Base-by-base conservation (phyloP, 2,797 vertebrate genomes). In the Cetoscarus ocellatus region DNA sequence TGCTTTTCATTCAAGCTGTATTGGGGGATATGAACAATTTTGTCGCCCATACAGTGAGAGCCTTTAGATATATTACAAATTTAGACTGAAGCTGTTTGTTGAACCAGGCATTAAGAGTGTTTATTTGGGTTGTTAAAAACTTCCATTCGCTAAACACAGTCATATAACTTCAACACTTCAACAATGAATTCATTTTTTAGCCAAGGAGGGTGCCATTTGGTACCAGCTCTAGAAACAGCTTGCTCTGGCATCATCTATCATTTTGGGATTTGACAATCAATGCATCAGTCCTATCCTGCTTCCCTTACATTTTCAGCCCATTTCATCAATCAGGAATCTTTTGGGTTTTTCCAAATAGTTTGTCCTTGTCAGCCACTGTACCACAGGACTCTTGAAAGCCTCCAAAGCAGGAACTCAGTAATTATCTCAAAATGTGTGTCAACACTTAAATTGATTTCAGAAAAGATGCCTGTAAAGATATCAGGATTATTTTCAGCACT, bases 371-470 rank as follows among this genome's bases (percentile, higher is more conserved):
- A 6, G 10, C 11, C 18, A 34, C 3, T 6, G 11, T 27, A 27
- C 19, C 11, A 59, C 54, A 60, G 7, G 11, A 56, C 27, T 53
- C 42, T 6, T 4, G 47, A 7, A 63, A 11, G 48, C 49, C 63
- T 63, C 14, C 49, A 15, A 58, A 81, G 52, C 9, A 61, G 34
- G 34, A 56, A 15, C 42, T 67, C 53, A 50, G 36, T 17, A 66
- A 70, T 47, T n/a, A 64, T 44, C 42, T 48, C 60, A 19, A 53
- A 60, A 48, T 38, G 19, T 34, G 27, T 49, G 36, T 73, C 51
- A 63, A 65, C 43, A 19, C 43, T 44, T 3, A 59, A 69, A 53
- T 10, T 36, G 45, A 52, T 39, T 70, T 76, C 12, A 56, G 54
- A 7, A 3, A 50, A 53, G 50, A 53, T 27, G 8, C 18, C 6